Percentiles rank a stretch among this genome's conserved stretches.
Evolutionary conservation across 2,888 invertebrate species (phyloP).

Genomic region (Caenorhabditis becei): DNA sequence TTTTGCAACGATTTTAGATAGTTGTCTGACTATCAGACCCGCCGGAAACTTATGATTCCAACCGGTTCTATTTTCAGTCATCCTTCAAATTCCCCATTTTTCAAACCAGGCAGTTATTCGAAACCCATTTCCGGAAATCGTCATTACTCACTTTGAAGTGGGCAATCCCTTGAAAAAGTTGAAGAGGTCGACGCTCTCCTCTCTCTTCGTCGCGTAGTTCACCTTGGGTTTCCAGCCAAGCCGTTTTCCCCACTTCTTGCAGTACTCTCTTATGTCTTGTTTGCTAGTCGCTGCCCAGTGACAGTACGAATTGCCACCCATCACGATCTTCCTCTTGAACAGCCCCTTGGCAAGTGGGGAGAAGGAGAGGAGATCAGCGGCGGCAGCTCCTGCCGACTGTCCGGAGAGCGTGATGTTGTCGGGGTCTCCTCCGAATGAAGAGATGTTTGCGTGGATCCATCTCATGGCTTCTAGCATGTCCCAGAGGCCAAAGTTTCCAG

Average conservation of each 20-base stretch:
- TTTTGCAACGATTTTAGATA: no score
- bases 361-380: constrained; percentile 76
- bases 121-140: constrained; percentile 21
- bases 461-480: constrained; percentile 72
- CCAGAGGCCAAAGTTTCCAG: constrained; percentile 69
- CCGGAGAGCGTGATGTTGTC: constrained; percentile 75
- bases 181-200: constrained; percentile 74
- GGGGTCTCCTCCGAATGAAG: constrained; percentile 76
- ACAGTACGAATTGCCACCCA: constrained; percentile 77
- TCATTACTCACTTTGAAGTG: constrained; percentile 69
- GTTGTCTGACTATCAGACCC: no score
- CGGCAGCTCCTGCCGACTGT: constrained; percentile 77
- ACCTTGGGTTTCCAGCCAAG: constrained; percentile 74
- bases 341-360: constrained; percentile 75
- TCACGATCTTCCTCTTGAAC: constrained; percentile 76
- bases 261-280: constrained; percentile 70
- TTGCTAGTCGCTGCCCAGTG: constrained; percentile 74
- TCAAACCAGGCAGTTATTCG: no score
- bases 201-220: constrained; percentile 62
- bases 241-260: constrained; percentile 72
- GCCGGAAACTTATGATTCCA: no score
- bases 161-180: constrained; percentile 72
- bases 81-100: no score
- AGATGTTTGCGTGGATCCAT: constrained; percentile 75
- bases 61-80: no score